Conservation (phyloP, 2,113 vertebrate species). For the Halcyon malimbica region DNA sequence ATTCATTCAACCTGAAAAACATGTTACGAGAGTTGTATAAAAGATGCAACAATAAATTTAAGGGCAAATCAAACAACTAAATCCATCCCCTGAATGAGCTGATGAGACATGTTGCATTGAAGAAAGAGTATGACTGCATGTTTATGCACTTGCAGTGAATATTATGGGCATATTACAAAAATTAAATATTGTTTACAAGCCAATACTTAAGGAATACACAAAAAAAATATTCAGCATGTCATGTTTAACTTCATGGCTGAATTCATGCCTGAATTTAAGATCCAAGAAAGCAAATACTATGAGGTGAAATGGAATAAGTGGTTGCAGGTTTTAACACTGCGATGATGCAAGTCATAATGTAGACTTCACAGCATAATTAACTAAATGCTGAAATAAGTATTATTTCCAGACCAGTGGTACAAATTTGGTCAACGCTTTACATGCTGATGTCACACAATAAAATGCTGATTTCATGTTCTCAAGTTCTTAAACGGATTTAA, state of each 20-base stretch:
- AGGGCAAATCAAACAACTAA: not conserved
- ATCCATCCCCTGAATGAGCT: not conserved
- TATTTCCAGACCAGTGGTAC: not conserved
- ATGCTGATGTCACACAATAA: not conserved
- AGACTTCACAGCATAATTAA: not conserved
- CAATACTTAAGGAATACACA: not conserved
- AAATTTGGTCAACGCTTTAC: not conserved
- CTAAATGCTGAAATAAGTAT: not conserved
- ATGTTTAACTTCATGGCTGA: not conserved
- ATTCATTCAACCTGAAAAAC: conserved; percentile 19
- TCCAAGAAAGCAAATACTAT: not conserved
- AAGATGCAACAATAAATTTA: not conserved
- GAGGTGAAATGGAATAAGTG: not conserved
- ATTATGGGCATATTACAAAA: not conserved
- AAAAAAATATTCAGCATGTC: not conserved
- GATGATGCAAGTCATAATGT: not conserved
- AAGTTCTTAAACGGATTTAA: not conserved
- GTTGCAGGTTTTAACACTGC: not conserved
- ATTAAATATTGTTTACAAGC: not conserved
- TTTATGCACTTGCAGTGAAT: not conserved
- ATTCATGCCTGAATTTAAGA: not conserved
- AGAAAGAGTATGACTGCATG: not conserved
- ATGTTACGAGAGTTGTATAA: not conserved
- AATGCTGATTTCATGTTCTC: not conserved
- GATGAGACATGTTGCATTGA: not conserved